A percentile compares a stretch with the other conserved stretches of the same genome.
Conservation (phyloP, 2,797 vertebrate species). For the Pipistrellus kuhlii region DNA sequence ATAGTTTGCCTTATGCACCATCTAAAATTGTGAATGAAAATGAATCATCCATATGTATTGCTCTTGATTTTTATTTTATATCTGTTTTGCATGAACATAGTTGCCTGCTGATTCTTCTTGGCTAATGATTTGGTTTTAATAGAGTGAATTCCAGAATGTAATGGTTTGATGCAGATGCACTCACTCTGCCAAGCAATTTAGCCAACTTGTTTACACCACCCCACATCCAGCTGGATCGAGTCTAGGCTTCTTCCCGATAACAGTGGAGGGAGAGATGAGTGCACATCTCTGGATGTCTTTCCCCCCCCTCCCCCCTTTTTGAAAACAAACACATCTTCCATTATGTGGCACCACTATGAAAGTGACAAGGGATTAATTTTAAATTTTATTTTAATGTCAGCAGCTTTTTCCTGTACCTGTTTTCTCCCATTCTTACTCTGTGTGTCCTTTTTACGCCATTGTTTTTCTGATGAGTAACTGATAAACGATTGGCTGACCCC, state of each 20-base stretch:
- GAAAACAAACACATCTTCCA: constrained; percentile 65
- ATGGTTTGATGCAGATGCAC: constrained; percentile 73
- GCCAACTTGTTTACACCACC: constrained; percentile 82
- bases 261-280: constrained; percentile 68
- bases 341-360: constrained; percentile 31
- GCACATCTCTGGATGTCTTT: constrained; percentile 72
- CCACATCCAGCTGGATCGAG: constrained; percentile 79
- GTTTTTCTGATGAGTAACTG: constrained; percentile 27
- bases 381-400: constrained; percentile 40
- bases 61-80: constrained; percentile 75
- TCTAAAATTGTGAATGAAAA: constrained; percentile 85
- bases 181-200: constrained; percentile 79
- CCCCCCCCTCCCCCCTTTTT: not conserved
- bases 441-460: not conserved
- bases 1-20: constrained; percentile 74
- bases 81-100: constrained; percentile 86
- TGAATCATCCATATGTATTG: constrained; percentile 81
- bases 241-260: constrained; percentile 78
- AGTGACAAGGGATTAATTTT: not conserved
- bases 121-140: constrained; percentile 81
- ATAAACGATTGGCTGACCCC: constrained; percentile 47
- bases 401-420: not conserved
- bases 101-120: constrained; percentile 83
- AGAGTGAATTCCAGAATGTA: constrained; percentile 73
- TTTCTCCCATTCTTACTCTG: not conserved